Percentiles rank a stretch among this genome's conserved stretches.
phyloP scores from a whole-genome alignment of 2,113 vertebrate genomes.

The Ahaetulla prasina region DNA sequence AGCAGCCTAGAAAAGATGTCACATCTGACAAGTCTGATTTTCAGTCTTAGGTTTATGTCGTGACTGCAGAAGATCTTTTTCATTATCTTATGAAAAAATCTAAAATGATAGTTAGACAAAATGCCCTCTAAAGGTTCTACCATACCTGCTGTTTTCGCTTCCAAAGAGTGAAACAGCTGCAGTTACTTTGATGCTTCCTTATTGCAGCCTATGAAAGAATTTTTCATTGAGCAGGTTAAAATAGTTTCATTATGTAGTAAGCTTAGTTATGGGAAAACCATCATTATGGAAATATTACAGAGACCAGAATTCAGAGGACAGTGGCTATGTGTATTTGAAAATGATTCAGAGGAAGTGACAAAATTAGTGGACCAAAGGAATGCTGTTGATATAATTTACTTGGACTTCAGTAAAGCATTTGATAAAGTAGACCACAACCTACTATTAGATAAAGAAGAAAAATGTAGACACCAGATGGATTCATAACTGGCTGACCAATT shows the following conservation, averaged over 20 bases:
- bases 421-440: too few relatives aligned
- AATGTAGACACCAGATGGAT: too few relatives aligned
- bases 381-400: too few relatives aligned
- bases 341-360: not conserved
- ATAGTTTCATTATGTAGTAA: not conserved
- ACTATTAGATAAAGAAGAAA: too few relatives aligned
- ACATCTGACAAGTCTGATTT: too few relatives aligned
- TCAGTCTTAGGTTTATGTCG: too few relatives aligned
- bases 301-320: not conserved
- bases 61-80: too few relatives aligned
- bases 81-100: not conserved
- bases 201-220: not conserved
- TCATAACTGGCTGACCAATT: too few relatives aligned
- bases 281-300: not conserved
- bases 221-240: not conserved
- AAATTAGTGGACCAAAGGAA: too few relatives aligned
- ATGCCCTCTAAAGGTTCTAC: not conserved
- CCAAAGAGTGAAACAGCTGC: not conserved
- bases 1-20: too few relatives aligned
- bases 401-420: too few relatives aligned
- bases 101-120: not conserved
- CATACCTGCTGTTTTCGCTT: not conserved
- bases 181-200: not conserved
- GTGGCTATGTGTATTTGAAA: not conserved
- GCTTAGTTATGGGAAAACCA: not conserved